Percentiles rank a stretch among this genome's conserved stretches.
Conservation (phyloP, 1,140 invertebrate genomes). For the Calliopsis andreniformis region DNA sequence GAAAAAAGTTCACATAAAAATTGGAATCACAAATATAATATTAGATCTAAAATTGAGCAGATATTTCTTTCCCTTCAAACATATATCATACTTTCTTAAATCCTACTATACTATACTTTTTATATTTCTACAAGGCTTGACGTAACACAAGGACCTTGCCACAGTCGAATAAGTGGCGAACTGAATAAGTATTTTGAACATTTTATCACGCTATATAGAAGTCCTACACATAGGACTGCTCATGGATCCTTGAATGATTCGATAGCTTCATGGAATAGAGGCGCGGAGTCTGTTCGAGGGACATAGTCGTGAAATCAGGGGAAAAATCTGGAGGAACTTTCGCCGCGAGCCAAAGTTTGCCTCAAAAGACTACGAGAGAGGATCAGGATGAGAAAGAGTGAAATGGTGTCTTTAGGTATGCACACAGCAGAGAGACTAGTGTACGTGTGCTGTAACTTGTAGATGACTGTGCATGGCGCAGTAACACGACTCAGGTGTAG, state of each 20-base stretch:
- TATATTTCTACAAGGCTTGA: too few relatives aligned
- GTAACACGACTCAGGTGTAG: not conserved
- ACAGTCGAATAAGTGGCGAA: too few relatives aligned
- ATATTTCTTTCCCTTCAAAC: too few relatives aligned
- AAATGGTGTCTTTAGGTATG: not conserved
- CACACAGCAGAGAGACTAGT: not conserved
- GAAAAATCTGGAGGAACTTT: conserved; percentile 1
- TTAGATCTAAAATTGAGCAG: too few relatives aligned
- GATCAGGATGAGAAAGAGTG: conserved; percentile 1
- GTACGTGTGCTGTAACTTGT: not conserved
- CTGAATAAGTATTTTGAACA: not conserved
- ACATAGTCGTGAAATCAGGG: not conserved
- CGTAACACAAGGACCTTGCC: too few relatives aligned
- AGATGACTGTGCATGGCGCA: not conserved
- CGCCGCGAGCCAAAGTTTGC: conserved; percentile 3
- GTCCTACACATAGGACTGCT: not conserved
- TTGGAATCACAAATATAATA: too few relatives aligned
- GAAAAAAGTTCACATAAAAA: too few relatives aligned
- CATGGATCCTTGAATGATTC: not conserved
- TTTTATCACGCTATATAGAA: not conserved
- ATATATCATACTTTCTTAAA: too few relatives aligned
- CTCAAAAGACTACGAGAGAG: not conserved
- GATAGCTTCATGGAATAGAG: not conserved
- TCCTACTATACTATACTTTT: too few relatives aligned
- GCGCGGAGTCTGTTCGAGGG: not conserved